Base-by-base conservation (phyloP, 2,888 invertebrate species). In the Cheilosia grossa region DNA sequence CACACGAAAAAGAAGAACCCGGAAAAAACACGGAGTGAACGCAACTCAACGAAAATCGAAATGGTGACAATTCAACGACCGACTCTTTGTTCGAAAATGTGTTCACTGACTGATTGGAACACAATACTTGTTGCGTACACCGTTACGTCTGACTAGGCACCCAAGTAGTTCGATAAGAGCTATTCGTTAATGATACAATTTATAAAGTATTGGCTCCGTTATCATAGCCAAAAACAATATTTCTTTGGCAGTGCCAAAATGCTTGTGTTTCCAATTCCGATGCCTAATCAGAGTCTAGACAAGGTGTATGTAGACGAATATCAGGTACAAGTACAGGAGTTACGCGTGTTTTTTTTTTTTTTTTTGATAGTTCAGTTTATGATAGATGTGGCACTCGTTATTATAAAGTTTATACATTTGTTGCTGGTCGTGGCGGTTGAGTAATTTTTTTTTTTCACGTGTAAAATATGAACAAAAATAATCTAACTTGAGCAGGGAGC, bases 21-120 rank as follows among this genome's bases (percentile, higher is more conserved):
- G 10, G n/a, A n/a, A n/a, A 7, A 2, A 30, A 10, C n/a, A 61
- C 17, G 9, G 42, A 61, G 15, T 4, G 19, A 4, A 37, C 59
- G 2, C 30, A 49, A 61, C 27, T 42, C 42, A 5, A n/a, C 17
- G 47, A 19, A 10, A n/a, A n/a, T 17, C 44, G 21, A 2, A 49
- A 9, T n/a, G 2, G 17, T 1, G 4, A 51, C 49, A 51, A 44
- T 30, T 17, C 19, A 21, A 10, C 24, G 30, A 70, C 17, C 42
- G 30, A 51, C 40, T 61, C 19, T 24, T 42, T n/a, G 51, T 53
- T 61, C 72, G 51, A 72, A 17, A 58, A 37, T 24, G 17, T 49
- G 13, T 30, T 70, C 24, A 70, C 72, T 72, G 42, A 61, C 17
- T 40, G 2, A 15, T 42, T 42, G 6, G 19, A 51, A 51, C 9